Percentiles rank a stretch among this genome's conserved stretches.
phyloP scores from a whole-genome alignment of 2,888 invertebrate genomes.

The Coelogynopora nodosa region DNA sequence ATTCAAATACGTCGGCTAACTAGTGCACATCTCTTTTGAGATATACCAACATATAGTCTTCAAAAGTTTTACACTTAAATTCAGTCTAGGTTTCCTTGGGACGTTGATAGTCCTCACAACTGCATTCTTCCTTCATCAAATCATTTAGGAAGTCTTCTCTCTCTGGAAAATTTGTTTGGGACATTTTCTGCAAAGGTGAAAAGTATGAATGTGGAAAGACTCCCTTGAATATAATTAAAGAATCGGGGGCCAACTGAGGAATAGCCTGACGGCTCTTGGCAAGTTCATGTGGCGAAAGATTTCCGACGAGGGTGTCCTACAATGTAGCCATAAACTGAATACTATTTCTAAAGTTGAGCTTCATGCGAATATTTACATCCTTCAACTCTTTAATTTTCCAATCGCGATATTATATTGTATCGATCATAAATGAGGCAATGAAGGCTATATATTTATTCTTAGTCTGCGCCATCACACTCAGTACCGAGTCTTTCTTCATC shows the following conservation, averaged over 20 bases:
- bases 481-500: slow-evolving; percentile 11
- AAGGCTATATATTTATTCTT: slow-evolving; percentile 28
- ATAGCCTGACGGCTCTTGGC: not conserved
- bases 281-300: not conserved
- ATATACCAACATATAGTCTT: slow-evolving; percentile 51
- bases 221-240: not conserved
- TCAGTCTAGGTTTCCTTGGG: slow-evolving; percentile 49
- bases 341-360: not conserved
- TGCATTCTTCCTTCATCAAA: not conserved
- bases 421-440: not conserved
- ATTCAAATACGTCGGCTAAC: slow-evolving; percentile 55
- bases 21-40: slow-evolving; percentile 51
- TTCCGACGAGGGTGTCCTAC: not conserved
- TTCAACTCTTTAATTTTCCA: not conserved
- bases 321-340: not conserved
- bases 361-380: not conserved
- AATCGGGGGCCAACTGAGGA: not conserved
- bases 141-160: not conserved
- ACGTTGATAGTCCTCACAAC: slow-evolving; percentile 37
- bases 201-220: not conserved
- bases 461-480: slow-evolving; percentile 32
- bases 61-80: slow-evolving; percentile 49
- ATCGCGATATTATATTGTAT: not conserved
- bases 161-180: not conserved
- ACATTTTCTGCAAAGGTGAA: not conserved